Conservation (phyloP, 2,797 vertebrate species). For the Enteromius afrohamiltoni region DNA sequence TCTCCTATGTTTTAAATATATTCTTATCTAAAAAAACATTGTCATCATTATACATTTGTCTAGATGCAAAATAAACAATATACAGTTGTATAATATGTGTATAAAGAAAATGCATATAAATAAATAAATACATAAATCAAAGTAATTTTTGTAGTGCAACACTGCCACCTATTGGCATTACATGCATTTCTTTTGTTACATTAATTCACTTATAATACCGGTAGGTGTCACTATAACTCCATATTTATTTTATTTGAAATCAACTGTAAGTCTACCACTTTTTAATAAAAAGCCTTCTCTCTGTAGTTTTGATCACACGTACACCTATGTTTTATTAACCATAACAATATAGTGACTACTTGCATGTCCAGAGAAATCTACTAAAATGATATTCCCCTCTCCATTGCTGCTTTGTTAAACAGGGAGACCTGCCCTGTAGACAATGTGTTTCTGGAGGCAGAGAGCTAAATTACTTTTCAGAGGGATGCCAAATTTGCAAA, state of each 20-base stretch:
- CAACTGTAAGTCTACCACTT: not conserved
- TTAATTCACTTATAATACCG: not conserved
- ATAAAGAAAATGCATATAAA: not conserved
- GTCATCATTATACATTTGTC: not conserved
- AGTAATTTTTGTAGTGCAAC: not conserved
- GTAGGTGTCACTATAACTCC: constrained; percentile 33
- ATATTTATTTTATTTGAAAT: not conserved
- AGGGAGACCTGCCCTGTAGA: not conserved
- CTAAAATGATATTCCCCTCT: constrained; percentile 14
- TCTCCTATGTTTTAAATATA: not conserved
- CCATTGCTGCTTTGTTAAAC: not conserved
- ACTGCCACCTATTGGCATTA: constrained; percentile 46
- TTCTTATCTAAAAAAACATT: not conserved
- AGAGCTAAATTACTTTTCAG: constrained; percentile 28
- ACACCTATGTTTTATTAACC: not conserved
- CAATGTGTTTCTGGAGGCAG: constrained; percentile 7
- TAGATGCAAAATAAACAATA: not conserved
- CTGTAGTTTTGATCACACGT: not conserved
- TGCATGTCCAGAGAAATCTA: not conserved
- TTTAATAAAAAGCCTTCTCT: not conserved
- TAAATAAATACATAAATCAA: not conserved
- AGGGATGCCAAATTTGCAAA: constrained; percentile 37
- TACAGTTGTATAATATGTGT: not conserved
- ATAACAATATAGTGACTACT: not conserved
- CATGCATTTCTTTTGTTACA: not conserved